Evolutionary conservation across 1,140 invertebrate genomes (phyloP), one percentile per base, ranked within the genome.

Genomic region (Archivesica marissinica): DNA sequence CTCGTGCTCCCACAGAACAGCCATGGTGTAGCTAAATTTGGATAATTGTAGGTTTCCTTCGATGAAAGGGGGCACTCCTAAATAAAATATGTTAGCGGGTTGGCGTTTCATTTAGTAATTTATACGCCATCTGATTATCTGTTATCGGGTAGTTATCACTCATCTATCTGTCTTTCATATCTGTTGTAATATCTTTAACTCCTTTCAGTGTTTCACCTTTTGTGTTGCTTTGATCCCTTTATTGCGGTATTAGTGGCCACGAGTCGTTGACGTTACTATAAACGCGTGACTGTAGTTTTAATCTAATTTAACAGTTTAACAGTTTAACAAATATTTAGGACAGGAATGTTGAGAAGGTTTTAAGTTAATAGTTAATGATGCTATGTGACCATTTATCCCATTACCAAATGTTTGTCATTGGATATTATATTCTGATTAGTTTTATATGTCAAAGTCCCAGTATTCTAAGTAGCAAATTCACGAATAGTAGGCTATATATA

Each of bases 121-220:
- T 64, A 35, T 25, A 33, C 30, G 30, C 11, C 15, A 64, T 1
- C 6, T 64, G 3, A 64, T 64, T 17, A 64, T 59, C 59, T 64
- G 15, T 64, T 33, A 64, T 35, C 59, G 23, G 3, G 7, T 25
- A 9, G 33, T 64, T 64, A 64, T 64, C 59, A 35, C 9, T 64
- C 59, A 25, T 64, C 59, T 64, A 64, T 64, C 59, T 64, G 33
- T 35, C 59, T 35, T 33, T 17, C 20, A 35, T 64, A 64, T 64
- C 59, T 25, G 11, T 2, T 13, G 9, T 17, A 3, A 30, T 35
- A 33, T 64, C 59, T 35, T 64, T 64, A 64, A 64, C 30, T 35
- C 15, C 15, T 64, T 64, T 35, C 33, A 64, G n/a, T 64, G 59
- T 35, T 64, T 64, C 30, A 64, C 59, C 54, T 64, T 35, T 64